phyloP scores from a whole-genome alignment of 2,113 vertebrate species.

The Eudorcas thomsonii region DNA sequence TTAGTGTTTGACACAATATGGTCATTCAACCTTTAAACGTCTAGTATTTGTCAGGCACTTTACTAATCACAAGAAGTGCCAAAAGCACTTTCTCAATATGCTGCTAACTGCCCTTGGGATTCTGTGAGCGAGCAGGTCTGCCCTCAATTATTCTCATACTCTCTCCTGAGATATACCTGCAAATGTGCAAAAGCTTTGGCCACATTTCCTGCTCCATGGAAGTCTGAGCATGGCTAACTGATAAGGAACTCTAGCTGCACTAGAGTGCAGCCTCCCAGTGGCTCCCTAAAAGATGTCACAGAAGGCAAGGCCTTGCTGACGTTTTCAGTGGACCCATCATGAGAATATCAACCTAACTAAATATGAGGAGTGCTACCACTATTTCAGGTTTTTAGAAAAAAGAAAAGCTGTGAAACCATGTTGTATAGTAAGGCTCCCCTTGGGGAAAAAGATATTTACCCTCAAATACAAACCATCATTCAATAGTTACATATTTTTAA shows the following conservation, averaged over 20 bases:
- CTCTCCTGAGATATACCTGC: not conserved
- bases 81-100: not conserved
- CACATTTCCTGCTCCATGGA: not conserved
- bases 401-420: not conserved
- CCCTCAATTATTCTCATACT: not conserved
- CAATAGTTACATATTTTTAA: not conserved
- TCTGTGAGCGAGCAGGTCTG: not conserved
- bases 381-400: not conserved
- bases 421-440: not conserved
- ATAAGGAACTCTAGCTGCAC: not conserved
- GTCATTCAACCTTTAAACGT: not conserved
- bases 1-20: not conserved
- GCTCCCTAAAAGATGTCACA: not conserved
- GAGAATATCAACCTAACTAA: not conserved
- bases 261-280: not conserved
- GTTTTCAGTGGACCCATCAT: not conserved
- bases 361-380: not conserved
- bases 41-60: not conserved
- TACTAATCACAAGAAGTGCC: not conserved
- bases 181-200: not conserved
- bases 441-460: not conserved
- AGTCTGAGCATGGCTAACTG: not conserved
- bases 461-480: not conserved
- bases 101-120: not conserved
- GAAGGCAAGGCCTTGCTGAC: not conserved